A percentile compares a stretch with the other conserved stretches of the same genome.
These are phyloP conservation scores for Bradypodion ventrale DNA, from an alignment of 2,797 vertebrate genomes.

Conservation along the genomic window DNA sequence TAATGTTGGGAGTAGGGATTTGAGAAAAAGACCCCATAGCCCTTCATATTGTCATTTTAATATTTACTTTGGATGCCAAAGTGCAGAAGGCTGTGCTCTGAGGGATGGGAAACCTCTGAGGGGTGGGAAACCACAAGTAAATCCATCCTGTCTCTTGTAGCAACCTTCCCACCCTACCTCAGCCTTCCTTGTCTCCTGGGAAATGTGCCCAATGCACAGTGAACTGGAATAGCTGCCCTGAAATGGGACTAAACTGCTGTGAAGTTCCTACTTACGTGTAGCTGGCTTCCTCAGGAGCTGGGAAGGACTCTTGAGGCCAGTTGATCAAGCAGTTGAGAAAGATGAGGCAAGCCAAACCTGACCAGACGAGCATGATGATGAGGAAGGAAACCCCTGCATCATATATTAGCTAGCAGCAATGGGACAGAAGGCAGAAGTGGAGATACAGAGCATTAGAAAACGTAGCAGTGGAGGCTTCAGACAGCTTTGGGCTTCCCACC, in stretches of 20 bases:
- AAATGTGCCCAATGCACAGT: background rate
- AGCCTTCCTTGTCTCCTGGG: background rate
- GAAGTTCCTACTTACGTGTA: slow-evolving; percentile 77
- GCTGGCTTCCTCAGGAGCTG: slow-evolving; percentile 83
- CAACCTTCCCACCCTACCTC: background rate
- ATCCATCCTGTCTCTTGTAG: background rate
- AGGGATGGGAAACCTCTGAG: background rate
- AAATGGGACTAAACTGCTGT: background rate
- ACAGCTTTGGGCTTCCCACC: background rate
- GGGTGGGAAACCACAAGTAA: background rate
- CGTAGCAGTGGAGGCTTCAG: background rate
- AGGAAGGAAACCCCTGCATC: slow-evolving; percentile 81
- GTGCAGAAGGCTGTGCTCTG: background rate
- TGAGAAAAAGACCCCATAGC: background rate
- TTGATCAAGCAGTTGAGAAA: slow-evolving; percentile 89
- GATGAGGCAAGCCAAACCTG: slow-evolving; percentile 81
- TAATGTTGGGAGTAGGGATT: background rate
- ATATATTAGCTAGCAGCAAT: slow-evolving; percentile 82
- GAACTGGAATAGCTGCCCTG: background rate
- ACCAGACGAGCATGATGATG: slow-evolving; percentile 88
- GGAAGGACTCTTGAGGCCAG: slow-evolving; percentile 87
- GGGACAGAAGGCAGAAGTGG: background rate
- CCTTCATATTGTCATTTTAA: background rate
- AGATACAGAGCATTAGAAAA: background rate
- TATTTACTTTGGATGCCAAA: background rate